Evolutionary conservation across 2,797 vertebrate genomes (phyloP).

Genomic region (Saguinus oedipus): DNA sequence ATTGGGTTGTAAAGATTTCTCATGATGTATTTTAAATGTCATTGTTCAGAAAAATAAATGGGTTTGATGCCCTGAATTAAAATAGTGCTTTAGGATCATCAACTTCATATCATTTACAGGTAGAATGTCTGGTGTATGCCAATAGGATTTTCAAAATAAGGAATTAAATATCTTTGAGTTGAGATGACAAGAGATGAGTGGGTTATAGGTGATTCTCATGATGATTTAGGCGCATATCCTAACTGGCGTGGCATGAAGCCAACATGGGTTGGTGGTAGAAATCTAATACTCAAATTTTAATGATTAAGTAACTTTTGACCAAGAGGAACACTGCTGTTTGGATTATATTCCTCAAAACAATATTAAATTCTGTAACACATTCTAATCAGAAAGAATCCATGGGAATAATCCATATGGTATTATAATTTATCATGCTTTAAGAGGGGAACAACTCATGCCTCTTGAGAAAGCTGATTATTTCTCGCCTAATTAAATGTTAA

Average conservation of each 20-base stretch:
- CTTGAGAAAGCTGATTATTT: constrained; percentile 77
- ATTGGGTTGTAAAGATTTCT: neutral
- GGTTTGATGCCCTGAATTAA: neutral
- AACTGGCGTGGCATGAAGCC: neutral
- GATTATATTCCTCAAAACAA: constrained; percentile 49
- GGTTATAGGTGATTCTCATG: neutral
- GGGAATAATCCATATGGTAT: constrained; percentile 53
- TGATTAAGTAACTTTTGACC: constrained; percentile 58
- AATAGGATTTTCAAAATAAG: neutral
- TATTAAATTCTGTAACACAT: constrained; percentile 9
- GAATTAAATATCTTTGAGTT: neutral
- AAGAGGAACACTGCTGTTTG: constrained; percentile 50
- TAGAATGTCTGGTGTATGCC: neutral
- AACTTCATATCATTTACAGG: neutral
- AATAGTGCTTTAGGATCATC: neutral
- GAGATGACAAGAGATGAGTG: neutral
- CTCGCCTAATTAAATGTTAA: constrained; percentile 75
- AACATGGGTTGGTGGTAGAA: neutral
- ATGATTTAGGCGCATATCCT: neutral
- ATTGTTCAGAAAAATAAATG: neutral
- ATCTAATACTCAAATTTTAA: constrained; percentile 17
- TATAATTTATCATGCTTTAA: constrained; percentile 66
- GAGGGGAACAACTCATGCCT: constrained; percentile 40
- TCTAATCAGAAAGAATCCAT: constrained; percentile 49
- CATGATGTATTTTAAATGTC: neutral